Percentiles rank a stretch among this genome's conserved stretches.
phyloP scores from a whole-genome alignment of 2,113 vertebrate genomes.

The Pluvianellus socialis region DNA sequence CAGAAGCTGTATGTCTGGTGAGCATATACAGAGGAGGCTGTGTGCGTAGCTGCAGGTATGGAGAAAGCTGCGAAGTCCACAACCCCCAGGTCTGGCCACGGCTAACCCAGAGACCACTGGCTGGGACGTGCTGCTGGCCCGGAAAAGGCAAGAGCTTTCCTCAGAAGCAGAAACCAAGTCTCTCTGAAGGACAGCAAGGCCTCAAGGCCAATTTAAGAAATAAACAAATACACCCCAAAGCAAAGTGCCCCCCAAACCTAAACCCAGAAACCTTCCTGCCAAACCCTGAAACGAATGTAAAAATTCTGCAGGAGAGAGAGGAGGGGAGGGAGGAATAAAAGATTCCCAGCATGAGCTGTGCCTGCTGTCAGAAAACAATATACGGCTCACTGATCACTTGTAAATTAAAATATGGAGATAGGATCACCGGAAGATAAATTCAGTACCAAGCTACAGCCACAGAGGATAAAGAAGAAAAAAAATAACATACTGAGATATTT shows the following conservation, averaged over 20 bases:
- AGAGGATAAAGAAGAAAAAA: conserved; percentile 7
- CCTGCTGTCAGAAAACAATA: conserved; percentile 41
- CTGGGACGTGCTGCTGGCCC: neutral
- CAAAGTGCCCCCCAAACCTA: neutral
- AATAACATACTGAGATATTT: neutral
- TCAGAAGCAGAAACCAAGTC: neutral
- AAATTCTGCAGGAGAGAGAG: neutral
- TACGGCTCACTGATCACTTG: conserved; percentile 43
- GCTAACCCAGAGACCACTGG: neutral
- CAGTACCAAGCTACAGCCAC: conserved; percentile 17
- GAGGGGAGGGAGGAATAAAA: neutral
- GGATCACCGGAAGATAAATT: conserved; percentile 52
- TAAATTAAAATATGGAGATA: conserved; percentile 65
- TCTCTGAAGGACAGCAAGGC: neutral
- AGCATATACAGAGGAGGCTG: neutral
- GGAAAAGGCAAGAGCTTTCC: neutral
- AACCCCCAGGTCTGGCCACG: neutral
- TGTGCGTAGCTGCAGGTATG: neutral
- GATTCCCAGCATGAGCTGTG: conserved; percentile 47
- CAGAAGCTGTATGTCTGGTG: neutral
- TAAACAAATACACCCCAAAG: neutral
- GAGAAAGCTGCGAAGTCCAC: neutral
- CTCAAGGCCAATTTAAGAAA: neutral
- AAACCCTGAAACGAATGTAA: neutral
- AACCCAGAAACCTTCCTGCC: neutral